These are phyloP conservation scores for Scaptomyza montana DNA, from an alignment of 1,140 invertebrate species.

Conservation along the genomic window DNA sequence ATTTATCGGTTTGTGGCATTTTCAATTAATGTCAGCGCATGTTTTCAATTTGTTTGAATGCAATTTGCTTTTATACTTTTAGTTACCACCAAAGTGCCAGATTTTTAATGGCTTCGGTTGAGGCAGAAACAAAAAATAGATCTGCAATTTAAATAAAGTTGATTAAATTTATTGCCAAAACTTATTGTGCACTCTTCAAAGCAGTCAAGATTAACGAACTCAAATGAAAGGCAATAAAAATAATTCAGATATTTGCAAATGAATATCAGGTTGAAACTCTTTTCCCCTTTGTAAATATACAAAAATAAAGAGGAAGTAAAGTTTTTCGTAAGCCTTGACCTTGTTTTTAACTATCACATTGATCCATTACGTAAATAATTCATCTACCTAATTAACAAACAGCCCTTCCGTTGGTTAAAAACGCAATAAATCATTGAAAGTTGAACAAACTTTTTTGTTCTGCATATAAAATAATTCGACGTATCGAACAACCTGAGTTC, in stretches of 20 bases:
- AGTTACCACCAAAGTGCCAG: slow-evolving; percentile 5
- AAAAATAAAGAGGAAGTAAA: too few species aligned
- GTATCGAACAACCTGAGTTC: slow-evolving; percentile 7
- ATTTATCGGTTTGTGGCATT: slow-evolving; percentile 41
- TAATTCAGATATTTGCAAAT: too few species aligned
- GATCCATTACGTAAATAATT: too few species aligned
- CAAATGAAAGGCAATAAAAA: background rate
- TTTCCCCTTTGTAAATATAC: too few species aligned
- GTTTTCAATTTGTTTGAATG: slow-evolving; percentile 36
- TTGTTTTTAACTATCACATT: too few species aligned
- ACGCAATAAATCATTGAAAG: slow-evolving; percentile 67
- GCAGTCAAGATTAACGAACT: background rate
- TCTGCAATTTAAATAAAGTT: slow-evolving; percentile 12
- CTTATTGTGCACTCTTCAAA: background rate
- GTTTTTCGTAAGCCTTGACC: too few species aligned
- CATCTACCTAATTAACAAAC: background rate
- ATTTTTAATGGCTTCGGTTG: slow-evolving; percentile 6
- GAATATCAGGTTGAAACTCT: too few species aligned
- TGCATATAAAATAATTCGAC: slow-evolving; percentile 51
- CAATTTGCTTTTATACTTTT: slow-evolving; percentile 36
- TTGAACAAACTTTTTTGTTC: slow-evolving; percentile 32
- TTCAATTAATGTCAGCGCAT: slow-evolving; percentile 40
- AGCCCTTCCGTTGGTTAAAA: slow-evolving; percentile 53
- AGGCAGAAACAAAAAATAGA: background rate
- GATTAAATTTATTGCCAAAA: background rate